Percentiles rank a stretch among this genome's conserved stretches.
Evolutionary conservation across 2,113 vertebrate species (phyloP).

Genomic region (Barnardius zonarius): DNA sequence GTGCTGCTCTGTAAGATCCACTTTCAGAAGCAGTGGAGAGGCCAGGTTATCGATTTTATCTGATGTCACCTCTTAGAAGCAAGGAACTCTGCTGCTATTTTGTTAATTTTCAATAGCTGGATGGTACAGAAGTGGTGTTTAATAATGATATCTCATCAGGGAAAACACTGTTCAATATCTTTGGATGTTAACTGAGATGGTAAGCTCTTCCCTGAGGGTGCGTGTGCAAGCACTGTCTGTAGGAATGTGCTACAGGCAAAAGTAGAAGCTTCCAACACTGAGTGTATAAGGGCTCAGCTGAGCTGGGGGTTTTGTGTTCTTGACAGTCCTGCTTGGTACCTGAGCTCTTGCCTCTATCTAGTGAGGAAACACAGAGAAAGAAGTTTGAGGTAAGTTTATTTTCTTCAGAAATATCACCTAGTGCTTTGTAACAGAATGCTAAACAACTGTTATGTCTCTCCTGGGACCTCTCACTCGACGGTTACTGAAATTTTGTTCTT

Average conservation of each 20-base stretch:
- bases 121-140: not conserved
- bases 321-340: not conserved
- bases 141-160: not conserved
- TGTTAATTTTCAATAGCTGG: not conserved
- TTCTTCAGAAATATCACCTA: not conserved
- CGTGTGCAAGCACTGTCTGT: not conserved
- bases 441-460: not conserved
- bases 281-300: fast-evolving
- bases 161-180: not conserved
- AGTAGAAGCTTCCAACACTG: not conserved
- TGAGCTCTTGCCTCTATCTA: not conserved
- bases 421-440: not conserved
- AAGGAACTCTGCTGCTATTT: not conserved
- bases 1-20: not conserved
- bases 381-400: not conserved
- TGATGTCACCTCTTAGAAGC: not conserved
- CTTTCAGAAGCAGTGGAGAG: not conserved
- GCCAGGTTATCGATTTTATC: not conserved
- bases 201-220: not conserved
- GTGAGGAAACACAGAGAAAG: not conserved
- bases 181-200: not conserved
- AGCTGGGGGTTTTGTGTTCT: not conserved
- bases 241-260: not conserved
- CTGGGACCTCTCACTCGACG: not conserved
- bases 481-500: not conserved